phyloP scores from a whole-genome alignment of 2,113 vertebrate species.

The Haemorhous mexicanus region DNA sequence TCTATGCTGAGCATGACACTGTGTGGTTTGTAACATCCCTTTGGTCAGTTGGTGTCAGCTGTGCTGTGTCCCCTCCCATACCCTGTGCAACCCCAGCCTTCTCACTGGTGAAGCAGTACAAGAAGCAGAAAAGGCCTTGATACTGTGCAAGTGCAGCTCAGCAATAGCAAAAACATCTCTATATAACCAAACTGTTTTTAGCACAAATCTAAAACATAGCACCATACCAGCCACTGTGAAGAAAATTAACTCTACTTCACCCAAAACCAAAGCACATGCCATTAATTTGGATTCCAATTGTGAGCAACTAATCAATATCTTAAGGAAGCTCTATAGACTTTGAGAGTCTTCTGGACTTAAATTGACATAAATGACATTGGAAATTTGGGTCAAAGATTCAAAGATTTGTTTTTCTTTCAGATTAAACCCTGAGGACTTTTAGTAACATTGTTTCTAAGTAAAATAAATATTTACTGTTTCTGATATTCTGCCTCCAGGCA shows the following conservation, averaged over 20 bases:
- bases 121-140: neutral
- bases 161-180: neutral
- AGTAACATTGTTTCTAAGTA: slow-evolving; percentile 52
- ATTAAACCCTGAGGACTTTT: slow-evolving; percentile 14
- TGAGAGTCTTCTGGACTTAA: neutral
- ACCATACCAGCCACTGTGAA: neutral
- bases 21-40: neutral
- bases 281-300: neutral
- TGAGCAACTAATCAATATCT: neutral
- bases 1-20: neutral
- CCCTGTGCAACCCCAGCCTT: neutral
- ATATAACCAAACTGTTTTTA: neutral
- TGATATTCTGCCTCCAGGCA: slow-evolving; percentile 47
- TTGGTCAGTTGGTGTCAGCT: neutral
- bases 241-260: neutral
- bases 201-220: neutral
- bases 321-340: neutral
- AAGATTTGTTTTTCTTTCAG: neutral
- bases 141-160: neutral
- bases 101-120: neutral
- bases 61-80: neutral
- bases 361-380: neutral
- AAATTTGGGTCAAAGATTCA: neutral
- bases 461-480: slow-evolving; percentile 66
- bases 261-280: neutral